Percentiles rank a stretch among this genome's conserved stretches.
Evolutionary conservation across 1,140 invertebrate genomes (phyloP).

Genomic region (Ylistrum balloti): DNA sequence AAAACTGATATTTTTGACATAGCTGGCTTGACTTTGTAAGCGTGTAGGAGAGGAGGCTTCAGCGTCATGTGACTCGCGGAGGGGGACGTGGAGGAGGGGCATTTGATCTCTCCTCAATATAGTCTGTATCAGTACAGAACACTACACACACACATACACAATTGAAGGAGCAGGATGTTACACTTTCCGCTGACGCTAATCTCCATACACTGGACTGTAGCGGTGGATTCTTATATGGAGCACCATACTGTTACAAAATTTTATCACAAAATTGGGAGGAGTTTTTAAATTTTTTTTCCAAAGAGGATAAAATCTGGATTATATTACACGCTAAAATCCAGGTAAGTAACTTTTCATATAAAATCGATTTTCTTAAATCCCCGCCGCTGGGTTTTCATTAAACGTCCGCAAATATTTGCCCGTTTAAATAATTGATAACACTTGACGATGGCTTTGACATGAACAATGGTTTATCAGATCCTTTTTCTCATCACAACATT

Average conservation of each 20-base stretch:
- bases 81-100: conserved; percentile 1
- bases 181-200: not conserved
- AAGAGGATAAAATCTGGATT: not conserved
- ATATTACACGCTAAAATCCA: not conserved
- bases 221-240: not conserved
- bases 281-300: not conserved
- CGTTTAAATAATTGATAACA: not conserved
- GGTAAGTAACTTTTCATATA: not conserved
- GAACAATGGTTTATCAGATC: not conserved
- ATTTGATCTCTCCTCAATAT: not conserved
- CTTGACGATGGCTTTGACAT: not conserved
- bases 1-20: conserved; percentile 24
- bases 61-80: not conserved
- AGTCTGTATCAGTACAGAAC: not conserved
- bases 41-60: not conserved
- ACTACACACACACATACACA: not conserved
- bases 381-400: not conserved
- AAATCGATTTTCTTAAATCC: not conserved
- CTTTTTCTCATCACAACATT: not conserved
- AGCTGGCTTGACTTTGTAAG: not conserved
- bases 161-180: not conserved
- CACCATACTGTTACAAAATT: not conserved
- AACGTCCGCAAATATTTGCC: not conserved
- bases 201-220: not conserved
- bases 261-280: not conserved